Evolutionary conservation across 1,140 invertebrate genomes (phyloP), one percentile per base, ranked within the genome.

Genomic region (Panagrolaimus sp.): DNA sequence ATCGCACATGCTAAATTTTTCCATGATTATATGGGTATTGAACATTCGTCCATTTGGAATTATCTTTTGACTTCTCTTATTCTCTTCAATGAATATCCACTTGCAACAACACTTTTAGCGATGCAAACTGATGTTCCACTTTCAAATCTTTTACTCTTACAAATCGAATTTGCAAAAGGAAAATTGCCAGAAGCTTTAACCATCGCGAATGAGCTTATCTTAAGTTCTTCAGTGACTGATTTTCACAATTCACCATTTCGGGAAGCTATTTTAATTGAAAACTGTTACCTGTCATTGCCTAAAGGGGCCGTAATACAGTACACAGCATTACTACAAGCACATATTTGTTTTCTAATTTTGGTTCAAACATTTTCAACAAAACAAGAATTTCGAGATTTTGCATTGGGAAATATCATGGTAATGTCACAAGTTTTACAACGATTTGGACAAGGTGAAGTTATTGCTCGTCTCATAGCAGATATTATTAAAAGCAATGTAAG

Each of bases 21-120:
- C n/a, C 20, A 57, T 57, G 51, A 57, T 27, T 57, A 57, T 27
- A 20, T 57, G 20, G 51, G 51, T 11, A 20, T 57, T 57, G 51
- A 57, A 4, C 27, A 25, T 13, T 11, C 11, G 0, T 27, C 20
- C 1, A 20, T 57, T 16, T 57, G 51, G 51, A 23, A 5, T 11
- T 57, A 57, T 27, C 27, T 57, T 5, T 20, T 57, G 51, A 57
- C 51, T 14, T 20, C 51, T 5, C 51, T 57, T 20, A 14, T 57
- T 13, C 51, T 57, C 51, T 57, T 57, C 20, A 27, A 57, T 25
- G 51, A 57, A 23, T 57, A 57, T 13, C 20, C 11, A 20, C 51
- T 57, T 27, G 51, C 51, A 20, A 27, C 20, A 27, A 57, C 51
- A 20, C 16, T 57, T 20, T 20, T 57, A 4, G 14, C 51, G 1